Percentiles rank a stretch among this genome's conserved stretches.
These are phyloP conservation scores for Drepanosiphum platanoidis DNA, from an alignment of 2,888 invertebrate species.

Conservation along the genomic window DNA sequence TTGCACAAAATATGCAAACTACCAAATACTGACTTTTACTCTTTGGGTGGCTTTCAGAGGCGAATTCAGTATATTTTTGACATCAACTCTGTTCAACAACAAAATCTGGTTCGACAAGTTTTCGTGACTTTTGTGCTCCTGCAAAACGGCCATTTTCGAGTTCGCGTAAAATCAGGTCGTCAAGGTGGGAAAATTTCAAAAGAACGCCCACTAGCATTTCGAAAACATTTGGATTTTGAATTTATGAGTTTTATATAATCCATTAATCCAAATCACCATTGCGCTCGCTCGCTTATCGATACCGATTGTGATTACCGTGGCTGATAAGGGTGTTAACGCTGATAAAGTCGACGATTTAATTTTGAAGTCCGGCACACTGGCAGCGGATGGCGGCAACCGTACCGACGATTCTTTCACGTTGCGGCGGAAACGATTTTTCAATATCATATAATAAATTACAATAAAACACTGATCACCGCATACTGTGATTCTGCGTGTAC, in stretches of 20 bases:
- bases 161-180: background rate
- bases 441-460: too few relatives aligned
- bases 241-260: background rate
- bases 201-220: background rate
- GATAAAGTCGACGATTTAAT: background rate
- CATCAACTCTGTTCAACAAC: constrained; percentile 63
- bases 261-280: too few relatives aligned
- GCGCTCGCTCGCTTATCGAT: background rate
- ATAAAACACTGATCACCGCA: too few relatives aligned
- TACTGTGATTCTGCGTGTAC: too few relatives aligned
- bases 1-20: background rate
- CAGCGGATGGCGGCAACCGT: too few relatives aligned
- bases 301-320: background rate
- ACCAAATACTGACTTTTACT: constrained; percentile 64
- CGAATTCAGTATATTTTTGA: constrained; percentile 63
- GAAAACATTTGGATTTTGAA: background rate
- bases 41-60: constrained; percentile 64
- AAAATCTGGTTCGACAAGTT: constrained; percentile 34
- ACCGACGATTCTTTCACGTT: too few relatives aligned
- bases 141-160: constrained; percentile 14
- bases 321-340: too few relatives aligned
- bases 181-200: background rate
- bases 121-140: constrained; percentile 12
- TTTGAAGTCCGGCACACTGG: too few relatives aligned
- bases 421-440: too few relatives aligned